Conservation (phyloP, 1,140 invertebrate genomes). For the Zaprionus inermis region DNA sequence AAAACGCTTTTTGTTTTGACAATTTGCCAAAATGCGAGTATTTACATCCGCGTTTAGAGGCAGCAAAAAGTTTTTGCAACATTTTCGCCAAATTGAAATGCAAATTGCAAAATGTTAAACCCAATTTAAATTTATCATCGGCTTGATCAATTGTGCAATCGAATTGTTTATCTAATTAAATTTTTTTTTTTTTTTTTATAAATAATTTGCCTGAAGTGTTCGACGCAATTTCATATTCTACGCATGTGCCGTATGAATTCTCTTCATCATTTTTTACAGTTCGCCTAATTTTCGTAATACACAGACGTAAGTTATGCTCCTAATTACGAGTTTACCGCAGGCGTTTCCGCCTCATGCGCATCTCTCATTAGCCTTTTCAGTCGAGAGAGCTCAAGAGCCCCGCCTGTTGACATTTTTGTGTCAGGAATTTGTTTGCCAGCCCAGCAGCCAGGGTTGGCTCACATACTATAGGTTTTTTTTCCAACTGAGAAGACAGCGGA, state of each 20-base stretch:
- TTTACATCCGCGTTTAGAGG: conserved; percentile 63
- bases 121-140: background rate
- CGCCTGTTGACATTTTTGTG: conserved; percentile 72
- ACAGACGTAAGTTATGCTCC: conserved; percentile 53
- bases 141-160: conserved; percentile 27
- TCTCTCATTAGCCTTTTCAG: conserved; percentile 76
- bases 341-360: conserved; percentile 70
- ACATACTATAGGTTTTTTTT: conserved; percentile 13
- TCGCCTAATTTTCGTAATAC: conserved; percentile 36
- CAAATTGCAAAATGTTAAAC: conserved; percentile 17
- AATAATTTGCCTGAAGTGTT: conserved; percentile 13
- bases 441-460: background rate
- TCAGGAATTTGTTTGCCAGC: conserved; percentile 52
- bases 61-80: conserved; percentile 23
- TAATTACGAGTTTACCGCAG: conserved; percentile 70
- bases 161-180: background rate
- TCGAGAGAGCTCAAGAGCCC: conserved; percentile 35
- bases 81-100: conserved; percentile 49
- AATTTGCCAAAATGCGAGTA: conserved; percentile 71
- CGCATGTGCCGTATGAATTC: conserved; percentile 10
- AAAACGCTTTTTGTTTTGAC: conserved; percentile 78
- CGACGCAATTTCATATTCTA: background rate
- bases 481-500: conserved; percentile 10
- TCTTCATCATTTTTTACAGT: conserved; percentile 11
- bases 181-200: conserved; percentile 4